These are phyloP conservation scores for Phrynocephalus vlangalii DNA, from an alignment of 2,797 vertebrate species.

Conservation along the genomic window DNA sequence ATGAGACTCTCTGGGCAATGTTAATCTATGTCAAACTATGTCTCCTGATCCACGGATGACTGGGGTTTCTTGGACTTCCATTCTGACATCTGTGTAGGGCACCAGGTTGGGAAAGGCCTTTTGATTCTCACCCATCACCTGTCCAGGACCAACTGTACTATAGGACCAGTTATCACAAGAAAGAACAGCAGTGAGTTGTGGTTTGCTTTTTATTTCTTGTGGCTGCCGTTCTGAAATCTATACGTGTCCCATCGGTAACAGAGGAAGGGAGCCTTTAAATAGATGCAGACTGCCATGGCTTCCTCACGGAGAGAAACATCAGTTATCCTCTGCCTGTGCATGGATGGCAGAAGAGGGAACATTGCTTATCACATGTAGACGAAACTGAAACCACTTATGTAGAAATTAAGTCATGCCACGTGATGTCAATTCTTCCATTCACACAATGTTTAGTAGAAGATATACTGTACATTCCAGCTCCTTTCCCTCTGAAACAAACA, in stretches of 20 bases:
- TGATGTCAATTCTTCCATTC: not conserved
- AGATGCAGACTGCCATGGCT: not conserved
- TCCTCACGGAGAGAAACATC: not conserved
- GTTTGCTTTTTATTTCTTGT: not conserved
- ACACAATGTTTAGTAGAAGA: not conserved
- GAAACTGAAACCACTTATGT: no score
- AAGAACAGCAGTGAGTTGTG: not conserved
- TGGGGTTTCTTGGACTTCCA: not conserved
- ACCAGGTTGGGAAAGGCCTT: not conserved
- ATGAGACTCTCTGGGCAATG: not conserved
- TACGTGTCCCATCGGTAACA: not conserved
- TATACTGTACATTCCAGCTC: not conserved
- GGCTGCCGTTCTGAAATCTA: not conserved
- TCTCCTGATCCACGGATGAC: not conserved
- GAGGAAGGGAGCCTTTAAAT: not conserved
- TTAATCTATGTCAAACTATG: not conserved
- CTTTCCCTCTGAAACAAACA: not conserved
- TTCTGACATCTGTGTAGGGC: not conserved
- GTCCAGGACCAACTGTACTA: not conserved
- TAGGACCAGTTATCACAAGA: not conserved
- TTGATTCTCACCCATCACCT: not conserved
- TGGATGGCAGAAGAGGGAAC: not conserved
- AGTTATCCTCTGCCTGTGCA: not conserved
- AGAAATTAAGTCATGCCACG: not conserved
- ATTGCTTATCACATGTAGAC: no score